Conservation (phyloP, 2,888 invertebrate genomes). For the Drosophila buzzatii region DNA sequence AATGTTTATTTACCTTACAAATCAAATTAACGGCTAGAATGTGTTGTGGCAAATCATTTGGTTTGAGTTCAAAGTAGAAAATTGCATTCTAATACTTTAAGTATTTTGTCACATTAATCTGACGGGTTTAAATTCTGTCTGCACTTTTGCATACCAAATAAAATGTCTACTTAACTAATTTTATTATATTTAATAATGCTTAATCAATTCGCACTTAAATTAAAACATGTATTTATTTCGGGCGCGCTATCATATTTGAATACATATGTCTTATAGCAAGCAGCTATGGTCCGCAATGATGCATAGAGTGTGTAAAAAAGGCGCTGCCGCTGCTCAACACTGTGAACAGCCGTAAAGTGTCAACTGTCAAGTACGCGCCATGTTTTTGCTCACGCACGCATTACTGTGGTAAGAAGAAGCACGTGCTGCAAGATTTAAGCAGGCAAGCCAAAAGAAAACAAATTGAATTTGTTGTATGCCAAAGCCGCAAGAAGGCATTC, state of each 20-base stretch:
- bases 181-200: too few species aligned
- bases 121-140: too few species aligned
- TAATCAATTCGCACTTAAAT: neutral
- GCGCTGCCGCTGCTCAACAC: slow-evolving; percentile 52
- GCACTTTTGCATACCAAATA: too few species aligned
- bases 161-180: neutral
- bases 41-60: neutral
- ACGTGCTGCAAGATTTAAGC: slow-evolving; percentile 50
- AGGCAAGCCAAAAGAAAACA: slow-evolving; percentile 44
- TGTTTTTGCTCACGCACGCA: slow-evolving; percentile 67
- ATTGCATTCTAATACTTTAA: too few species aligned
- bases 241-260: slow-evolving; percentile 4
- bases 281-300: neutral
- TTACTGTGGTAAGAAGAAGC: slow-evolving; percentile 68
- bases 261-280: neutral
- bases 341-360: slow-evolving; percentile 36
- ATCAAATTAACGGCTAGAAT: neutral
- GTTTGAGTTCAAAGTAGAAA: neutral
- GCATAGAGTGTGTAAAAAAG: neutral
- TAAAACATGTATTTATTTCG: neutral
- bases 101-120: neutral
- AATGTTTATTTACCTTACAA: slow-evolving; percentile 6
- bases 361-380: slow-evolving; percentile 62
- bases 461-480: slow-evolving; percentile 36
- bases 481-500: neutral